Conservation (phyloP, 2,797 vertebrate genomes). For the Gymnocypris eckloni region DNA sequence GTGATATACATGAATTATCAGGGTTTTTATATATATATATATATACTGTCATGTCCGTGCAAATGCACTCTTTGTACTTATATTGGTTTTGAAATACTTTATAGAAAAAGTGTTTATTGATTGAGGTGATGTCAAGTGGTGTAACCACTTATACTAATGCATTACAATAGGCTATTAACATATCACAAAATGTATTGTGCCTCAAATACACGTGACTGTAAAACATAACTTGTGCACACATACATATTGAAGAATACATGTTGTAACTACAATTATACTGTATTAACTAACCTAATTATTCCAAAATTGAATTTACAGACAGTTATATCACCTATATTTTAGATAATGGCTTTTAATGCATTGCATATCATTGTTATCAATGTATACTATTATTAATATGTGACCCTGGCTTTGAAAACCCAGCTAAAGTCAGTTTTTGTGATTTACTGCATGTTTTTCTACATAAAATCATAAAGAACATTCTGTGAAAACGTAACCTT, state of each 20-base stretch:
- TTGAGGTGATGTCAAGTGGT: background rate
- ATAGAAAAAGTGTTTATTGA: background rate
- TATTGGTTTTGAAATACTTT: background rate
- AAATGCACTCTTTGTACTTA: background rate
- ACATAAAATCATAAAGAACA: background rate
- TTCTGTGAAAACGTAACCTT: background rate
- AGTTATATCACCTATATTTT: background rate
- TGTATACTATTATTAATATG: background rate
- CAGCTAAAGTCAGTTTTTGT: background rate
- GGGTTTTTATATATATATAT: too few relatives aligned
- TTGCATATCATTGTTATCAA: background rate
- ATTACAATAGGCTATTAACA: background rate
- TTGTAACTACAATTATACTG: background rate
- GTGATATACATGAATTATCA: too few relatives aligned
- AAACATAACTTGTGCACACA: background rate
- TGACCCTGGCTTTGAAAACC: background rate
- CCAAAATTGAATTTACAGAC: background rate
- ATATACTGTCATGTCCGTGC: background rate
- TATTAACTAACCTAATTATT: background rate
- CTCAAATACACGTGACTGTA: background rate
- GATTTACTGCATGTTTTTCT: background rate
- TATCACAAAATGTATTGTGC: background rate
- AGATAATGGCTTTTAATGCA: background rate
- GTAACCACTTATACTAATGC: background rate
- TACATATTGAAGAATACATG: background rate